Conservation (phyloP, 2,888 invertebrate species). For the Tridacna gigas region DNA sequence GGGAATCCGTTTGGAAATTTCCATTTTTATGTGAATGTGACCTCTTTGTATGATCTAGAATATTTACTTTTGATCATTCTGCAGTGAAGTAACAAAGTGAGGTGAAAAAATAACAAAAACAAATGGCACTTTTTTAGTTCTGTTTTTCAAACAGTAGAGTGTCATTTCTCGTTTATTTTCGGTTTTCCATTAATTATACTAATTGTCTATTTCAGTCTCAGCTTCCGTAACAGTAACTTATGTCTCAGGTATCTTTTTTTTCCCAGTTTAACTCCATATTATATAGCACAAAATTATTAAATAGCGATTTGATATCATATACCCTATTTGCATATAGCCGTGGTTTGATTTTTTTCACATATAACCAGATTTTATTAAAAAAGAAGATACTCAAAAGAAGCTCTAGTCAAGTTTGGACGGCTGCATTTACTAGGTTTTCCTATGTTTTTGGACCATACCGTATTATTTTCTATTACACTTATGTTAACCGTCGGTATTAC, state of each 20-base stretch:
- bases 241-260: conserved; percentile 54
- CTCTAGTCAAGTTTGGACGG: conserved; percentile 58
- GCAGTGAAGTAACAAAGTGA: not conserved
- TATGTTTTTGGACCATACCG: conserved; percentile 45
- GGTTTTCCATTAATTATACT: conserved; percentile 21
- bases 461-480: conserved; percentile 38
- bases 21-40: too few species aligned
- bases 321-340: conserved; percentile 60
- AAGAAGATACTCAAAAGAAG: conserved; percentile 36
- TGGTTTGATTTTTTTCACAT: conserved; percentile 66
- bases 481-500: conserved; percentile 15
- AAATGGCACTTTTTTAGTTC: not conserved
- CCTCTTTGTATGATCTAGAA: too few species aligned
- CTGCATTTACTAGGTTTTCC: conserved; percentile 55
- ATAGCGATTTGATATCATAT: conserved; percentile 61
- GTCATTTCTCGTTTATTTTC: not conserved
- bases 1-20: too few species aligned
- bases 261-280: conserved; percentile 52
- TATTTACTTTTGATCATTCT: not conserved
- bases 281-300: conserved; percentile 63
- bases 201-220: conserved; percentile 60
- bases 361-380: conserved; percentile 59
- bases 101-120: not conserved
- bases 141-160: not conserved
- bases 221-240: conserved; percentile 49